Evolutionary conservation across 2,888 invertebrate genomes (phyloP), one percentile per base, ranked within the genome.

Genomic region (Parnassius smintheus): DNA sequence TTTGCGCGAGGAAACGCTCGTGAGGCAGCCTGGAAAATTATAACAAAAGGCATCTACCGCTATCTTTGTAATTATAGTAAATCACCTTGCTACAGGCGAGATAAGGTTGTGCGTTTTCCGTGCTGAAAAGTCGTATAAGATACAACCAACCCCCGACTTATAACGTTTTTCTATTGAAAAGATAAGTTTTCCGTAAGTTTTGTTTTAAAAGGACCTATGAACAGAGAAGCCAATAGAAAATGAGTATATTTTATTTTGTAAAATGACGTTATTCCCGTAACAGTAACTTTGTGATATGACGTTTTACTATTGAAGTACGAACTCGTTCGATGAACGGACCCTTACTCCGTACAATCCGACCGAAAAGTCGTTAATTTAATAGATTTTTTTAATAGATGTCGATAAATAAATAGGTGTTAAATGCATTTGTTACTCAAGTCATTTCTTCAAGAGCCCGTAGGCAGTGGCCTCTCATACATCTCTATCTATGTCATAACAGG

Each of bases 51-150:
- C 90, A 88, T 89, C 91, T 85, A 88, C 86, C 89, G 91, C 91
- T 92, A 92, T 92, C 92, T 92, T 88, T 90, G 90, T 92, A 92
- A 92, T 92, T 92, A 92, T 91, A 88, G 88, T 91, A 91, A 90
- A 91, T 91, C 91, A 91, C 90, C 91, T 91, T 87, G 88, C 90
- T 87, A 90, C 85, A 85, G 86, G 83, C 87, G 77, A 91, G 91
- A 91, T 91, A 91, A 91, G 86, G 80, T 85, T 81, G 80, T 82
- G 77, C 77, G 79, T 79, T 75, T 77, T 75, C 76, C 69, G 72
- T 70, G 72, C 75, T 74, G 72, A 81, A 89, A 88, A 75, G 88
- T 75, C 83, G 77, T 83, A 86, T 83, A 81, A 77, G 80, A 77
- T 75, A 72, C 69, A 70, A 66, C 68, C 69, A 72, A 67, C 65